Evolutionary conservation across 1,140 invertebrate genomes (phyloP), one percentile per base, ranked within the genome.

Genomic region (Listronotus oregonensis): DNA sequence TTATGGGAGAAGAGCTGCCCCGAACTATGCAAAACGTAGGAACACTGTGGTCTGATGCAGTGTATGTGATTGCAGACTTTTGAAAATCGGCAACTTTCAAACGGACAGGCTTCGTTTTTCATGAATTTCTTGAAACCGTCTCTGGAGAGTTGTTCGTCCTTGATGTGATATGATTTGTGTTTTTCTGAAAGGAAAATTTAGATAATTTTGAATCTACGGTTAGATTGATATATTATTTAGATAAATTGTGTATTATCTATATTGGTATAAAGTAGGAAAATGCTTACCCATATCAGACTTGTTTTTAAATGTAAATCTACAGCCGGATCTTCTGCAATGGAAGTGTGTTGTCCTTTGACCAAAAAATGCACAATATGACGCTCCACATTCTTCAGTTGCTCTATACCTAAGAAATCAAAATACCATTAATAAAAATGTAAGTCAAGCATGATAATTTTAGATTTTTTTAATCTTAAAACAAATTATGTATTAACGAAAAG

Each of bases 41-140:
- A 93, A 80, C 97, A 99, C 60, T 95, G 93, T 7, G 94, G 89
- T 65, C 96, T 83, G 61, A 99, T 97, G 81, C 97, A 99, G 80
- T 99, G 97, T 59, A 98, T 98, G 81, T 99, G 97, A 82, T 98
- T 99, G 85, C 93, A 96, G 31, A 96, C 91, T 40, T 92, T 86
- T 3, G 95, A 97, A 80, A 97, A 98, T 44, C 92, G 86, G 79
- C 97, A 99, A 61, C 89, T 90, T 31, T 92, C 87, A 79, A 94
- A 98, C 0, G 90, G 89, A 76, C 97, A 98, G 0, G 87, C 84
- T 78, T 99, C 96, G 70, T 95, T 96, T 78, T 98, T 98, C 88
- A 98, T 95, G 77, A 97, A 98, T 79, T 99, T 99, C 78, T 98
- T 98, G 82, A 98, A 99, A 4, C 96, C 96, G 78, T 98, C 97